Evolutionary conservation across 2,113 vertebrate species (phyloP), one percentile per base, ranked within the genome.

Genomic region (Dolichotis patagonum): DNA sequence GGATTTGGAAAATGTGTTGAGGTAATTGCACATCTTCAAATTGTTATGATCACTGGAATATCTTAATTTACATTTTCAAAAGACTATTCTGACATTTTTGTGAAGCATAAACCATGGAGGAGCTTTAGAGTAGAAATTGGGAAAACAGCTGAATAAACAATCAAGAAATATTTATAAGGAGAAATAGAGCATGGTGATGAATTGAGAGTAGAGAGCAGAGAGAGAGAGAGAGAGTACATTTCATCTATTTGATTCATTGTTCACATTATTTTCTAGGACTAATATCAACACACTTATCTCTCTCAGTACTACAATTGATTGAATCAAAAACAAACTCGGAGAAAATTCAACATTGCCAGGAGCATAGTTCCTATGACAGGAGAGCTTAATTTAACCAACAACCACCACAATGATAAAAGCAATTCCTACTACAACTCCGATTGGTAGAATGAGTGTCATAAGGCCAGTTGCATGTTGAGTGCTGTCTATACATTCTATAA

Each of bases 251-350:
- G 58, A 91, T 89, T 91, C 17, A 77, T 24, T 91, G 17, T 86
- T 94, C 71, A 94, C 77, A 28, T 91, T 93, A 82, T 95, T 96
- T 96, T 97, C 60, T 58, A 93, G 80, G 80, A 52, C 58, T 89
- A 22, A 24, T 86, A 89, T 85, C 52, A 78, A 35, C 35, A 67
- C 26, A 88, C 19, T 60, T 91, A 75, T 73, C 30, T 92, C 49
- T 10, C 16, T 93, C n/a, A 60, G 38, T 91, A 22, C 22, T 85
- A 71, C 30, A 95, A 83, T 62, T 95, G 52, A 78, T 91, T 4
- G 82, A 60, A 91, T 35, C 22, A 94, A 16, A 87, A 63, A 83
- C 24, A 30, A 87, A 65, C 65, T 95, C 60, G 95, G 35, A 81
- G 63, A 19, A 94, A 94, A 92, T 35, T 20, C 88, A 77, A 60